Evolutionary conservation across 2,797 vertebrate genomes (phyloP).

Genomic region (Capromys pilorides): DNA sequence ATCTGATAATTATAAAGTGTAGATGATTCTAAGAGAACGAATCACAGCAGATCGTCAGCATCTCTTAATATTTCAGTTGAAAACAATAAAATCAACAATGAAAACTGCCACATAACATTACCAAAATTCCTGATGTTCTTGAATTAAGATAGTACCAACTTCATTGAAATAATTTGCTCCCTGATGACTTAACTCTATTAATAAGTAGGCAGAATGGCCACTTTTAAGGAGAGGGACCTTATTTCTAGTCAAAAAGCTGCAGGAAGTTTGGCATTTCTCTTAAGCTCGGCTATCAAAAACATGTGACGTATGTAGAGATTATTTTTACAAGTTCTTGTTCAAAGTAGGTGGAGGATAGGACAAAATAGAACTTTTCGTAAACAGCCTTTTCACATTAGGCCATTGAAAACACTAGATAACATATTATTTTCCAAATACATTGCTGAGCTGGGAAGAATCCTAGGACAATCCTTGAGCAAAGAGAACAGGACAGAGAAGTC

Average conservation of each 20-base stretch:
- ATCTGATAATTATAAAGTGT: conserved; percentile 15
- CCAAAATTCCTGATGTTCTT: not conserved
- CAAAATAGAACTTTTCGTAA: not conserved
- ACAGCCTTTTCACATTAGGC: not conserved
- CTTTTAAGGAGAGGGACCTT: not conserved
- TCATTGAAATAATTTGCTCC: not conserved
- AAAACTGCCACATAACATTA: not conserved
- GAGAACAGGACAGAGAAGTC: not conserved
- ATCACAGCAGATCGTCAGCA: not conserved
- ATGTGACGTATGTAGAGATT: not conserved
- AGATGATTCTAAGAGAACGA: not conserved
- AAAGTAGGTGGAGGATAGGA: not conserved
- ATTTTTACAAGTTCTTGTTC: not conserved
- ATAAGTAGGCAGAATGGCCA: not conserved
- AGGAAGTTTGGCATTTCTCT: not conserved
- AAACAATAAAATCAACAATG: not conserved
- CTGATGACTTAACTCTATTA: not conserved
- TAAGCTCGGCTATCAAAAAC: not conserved
- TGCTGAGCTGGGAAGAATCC: not conserved
- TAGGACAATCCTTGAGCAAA: not conserved
- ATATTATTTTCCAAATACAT: not conserved
- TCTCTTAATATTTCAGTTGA: not conserved
- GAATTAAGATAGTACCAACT: not conserved
- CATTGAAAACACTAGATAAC: not conserved
- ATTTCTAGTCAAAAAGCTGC: not conserved